These are phyloP conservation scores for Gobio gobio DNA, from an alignment of 2,113 vertebrate genomes.

Conservation along the genomic window DNA sequence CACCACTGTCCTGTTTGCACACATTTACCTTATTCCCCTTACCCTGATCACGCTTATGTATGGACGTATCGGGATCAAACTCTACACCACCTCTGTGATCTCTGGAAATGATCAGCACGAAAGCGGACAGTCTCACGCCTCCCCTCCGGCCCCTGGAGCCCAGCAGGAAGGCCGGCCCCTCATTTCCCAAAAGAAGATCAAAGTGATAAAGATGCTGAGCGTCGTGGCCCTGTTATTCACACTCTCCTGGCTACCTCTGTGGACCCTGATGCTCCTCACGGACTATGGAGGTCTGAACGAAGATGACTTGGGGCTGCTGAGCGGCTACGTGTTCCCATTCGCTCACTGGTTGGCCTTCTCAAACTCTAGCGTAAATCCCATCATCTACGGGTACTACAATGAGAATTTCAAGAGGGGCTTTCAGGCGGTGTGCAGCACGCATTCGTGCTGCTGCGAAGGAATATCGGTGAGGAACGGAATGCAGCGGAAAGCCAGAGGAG, in stretches of 20 bases:
- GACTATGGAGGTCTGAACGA: slow-evolving; percentile 75
- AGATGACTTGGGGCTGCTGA: slow-evolving; percentile 73
- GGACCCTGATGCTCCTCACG: slow-evolving; percentile 80
- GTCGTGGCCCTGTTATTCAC: slow-evolving; percentile 80
- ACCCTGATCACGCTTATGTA: slow-evolving; percentile 78
- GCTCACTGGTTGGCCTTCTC: slow-evolving; percentile 84
- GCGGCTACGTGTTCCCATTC: slow-evolving; percentile 80
- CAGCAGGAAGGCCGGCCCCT: slow-evolving; percentile 58
- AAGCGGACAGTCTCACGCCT: background rate
- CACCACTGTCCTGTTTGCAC: slow-evolving; percentile 77
- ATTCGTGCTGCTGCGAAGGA: slow-evolving; percentile 54
- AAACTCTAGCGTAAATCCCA: slow-evolving; percentile 82
- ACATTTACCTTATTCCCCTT: slow-evolving; percentile 79
- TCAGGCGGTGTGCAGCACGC: slow-evolving; percentile 69
- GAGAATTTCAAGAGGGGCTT: slow-evolving; percentile 82
- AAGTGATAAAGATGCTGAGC: slow-evolving; percentile 82
- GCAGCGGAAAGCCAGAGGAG: slow-evolving; percentile 47
- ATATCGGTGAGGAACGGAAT: slow-evolving; percentile 23
- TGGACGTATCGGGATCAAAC: slow-evolving; percentile 75
- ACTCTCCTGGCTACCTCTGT: slow-evolving; percentile 82
- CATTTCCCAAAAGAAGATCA: slow-evolving; percentile 77
- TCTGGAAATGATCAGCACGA: slow-evolving; percentile 60
- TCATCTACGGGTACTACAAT: slow-evolving; percentile 84
- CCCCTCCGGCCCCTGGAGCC: slow-evolving; percentile 26
- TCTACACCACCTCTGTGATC: slow-evolving; percentile 71